A percentile compares a stretch with the other conserved stretches of the same genome.
These are phyloP conservation scores for Apotomis turbidana DNA, from an alignment of 2,888 invertebrate species.

Conservation along the genomic window DNA sequence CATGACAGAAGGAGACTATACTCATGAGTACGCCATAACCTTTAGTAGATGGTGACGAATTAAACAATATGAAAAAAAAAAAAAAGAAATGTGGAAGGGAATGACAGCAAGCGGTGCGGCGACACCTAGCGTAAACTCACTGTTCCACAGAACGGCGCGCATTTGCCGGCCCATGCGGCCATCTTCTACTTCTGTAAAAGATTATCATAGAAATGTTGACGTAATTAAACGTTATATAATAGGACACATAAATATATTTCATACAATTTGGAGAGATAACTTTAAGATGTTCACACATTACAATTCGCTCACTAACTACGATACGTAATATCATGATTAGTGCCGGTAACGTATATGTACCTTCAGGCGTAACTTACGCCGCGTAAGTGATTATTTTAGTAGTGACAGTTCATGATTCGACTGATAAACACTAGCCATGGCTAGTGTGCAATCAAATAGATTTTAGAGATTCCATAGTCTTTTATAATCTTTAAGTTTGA, in stretches of 20 bases:
- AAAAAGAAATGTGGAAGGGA: slow-evolving; percentile 39
- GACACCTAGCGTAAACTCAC: slow-evolving; percentile 84
- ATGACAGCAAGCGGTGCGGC: slow-evolving; percentile 56
- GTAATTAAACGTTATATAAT: not conserved
- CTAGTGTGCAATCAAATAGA: too few relatives aligned
- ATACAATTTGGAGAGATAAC: slow-evolving; percentile 8
- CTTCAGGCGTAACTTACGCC: too few relatives aligned
- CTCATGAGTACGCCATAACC: slow-evolving; percentile 26
- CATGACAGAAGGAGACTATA: not conserved
- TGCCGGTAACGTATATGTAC: too few relatives aligned
- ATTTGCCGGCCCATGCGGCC: slow-evolving; percentile 91
- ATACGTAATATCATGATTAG: too few relatives aligned
- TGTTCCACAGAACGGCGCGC: slow-evolving; percentile 93
- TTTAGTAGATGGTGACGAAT: slow-evolving; percentile 25
- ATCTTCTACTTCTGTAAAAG: slow-evolving; percentile 89
- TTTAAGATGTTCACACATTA: too few relatives aligned
- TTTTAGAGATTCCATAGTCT: too few relatives aligned
- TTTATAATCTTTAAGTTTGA: too few relatives aligned
- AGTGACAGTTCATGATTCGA: too few relatives aligned
- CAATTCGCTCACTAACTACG: too few relatives aligned
- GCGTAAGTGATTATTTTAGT: too few relatives aligned
- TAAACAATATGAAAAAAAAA: slow-evolving; percentile 25
- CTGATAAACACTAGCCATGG: too few relatives aligned
- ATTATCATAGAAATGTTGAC: slow-evolving; percentile 45
- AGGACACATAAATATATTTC: not conserved